Evolutionary conservation across 2,113 vertebrate species (phyloP), one percentile per base, ranked within the genome.

Genomic region (Peucedramus taeniatus): DNA sequence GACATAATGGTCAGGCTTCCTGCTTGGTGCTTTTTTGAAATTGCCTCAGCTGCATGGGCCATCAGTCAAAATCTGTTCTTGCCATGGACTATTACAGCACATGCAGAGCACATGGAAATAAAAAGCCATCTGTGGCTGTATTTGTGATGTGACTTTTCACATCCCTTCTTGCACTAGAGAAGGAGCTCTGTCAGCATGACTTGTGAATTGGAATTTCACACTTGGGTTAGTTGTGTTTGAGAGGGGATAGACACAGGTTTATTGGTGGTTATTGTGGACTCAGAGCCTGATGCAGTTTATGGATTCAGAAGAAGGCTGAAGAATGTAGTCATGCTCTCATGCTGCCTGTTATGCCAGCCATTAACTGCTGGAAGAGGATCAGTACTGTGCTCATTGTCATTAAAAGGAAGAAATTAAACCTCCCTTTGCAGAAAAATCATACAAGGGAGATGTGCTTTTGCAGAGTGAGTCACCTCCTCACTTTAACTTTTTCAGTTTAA

Each of bases 381-480:
- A 33, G 88, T 71, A 75, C 90, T 94, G 87, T 87, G 69, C 51
- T 92, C 83, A 26, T 63, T 91, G 64, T 75, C 92, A 81, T 88
- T 90, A 94, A 90, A 93, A 89, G 61, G 68, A 85, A 92, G 80
- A 92, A 93, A 96, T 92, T 88, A 88, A 94, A 68, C 51, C 83
- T 92, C 44, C n/a, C 39, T 92, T 88, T 89, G 79, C 59, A 90
- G 90, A 89, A 90, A 93, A 94, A 75, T 83, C 83, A 64, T 87
- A 92, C 47, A 81, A 87, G 83, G 51, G 80, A 94, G 86, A 87
- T n/a, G 53, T 94, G 92, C 51, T 94, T 93, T 93, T 95, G 69
- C 60, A 82, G 82, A 91, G 53, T 96, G 96, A 96, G 93, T 97
- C 96, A 97, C 88, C 90, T 93, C 79, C 85, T 86, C 77, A 64